These are phyloP conservation scores for Centruroides vittatus DNA, from an alignment of 1,140 invertebrate genomes.

Conservation along the genomic window DNA sequence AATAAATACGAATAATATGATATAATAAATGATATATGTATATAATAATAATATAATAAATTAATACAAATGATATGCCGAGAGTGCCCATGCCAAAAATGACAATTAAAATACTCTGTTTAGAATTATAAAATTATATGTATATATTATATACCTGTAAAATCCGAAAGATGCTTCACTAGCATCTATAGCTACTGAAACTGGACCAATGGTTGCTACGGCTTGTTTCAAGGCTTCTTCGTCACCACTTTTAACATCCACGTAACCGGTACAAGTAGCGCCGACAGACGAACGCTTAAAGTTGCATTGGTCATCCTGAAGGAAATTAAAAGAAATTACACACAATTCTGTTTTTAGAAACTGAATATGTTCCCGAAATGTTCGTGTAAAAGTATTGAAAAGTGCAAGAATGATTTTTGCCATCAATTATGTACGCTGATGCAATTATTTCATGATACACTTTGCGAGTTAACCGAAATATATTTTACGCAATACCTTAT, in stretches of 20 bases:
- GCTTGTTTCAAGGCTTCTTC: slow-evolving; percentile 55
- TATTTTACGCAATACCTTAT: too few relatives aligned
- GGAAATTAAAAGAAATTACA: neutral
- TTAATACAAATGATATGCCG: too few relatives aligned
- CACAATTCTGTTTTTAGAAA: neutral
- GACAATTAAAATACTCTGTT: too few relatives aligned
- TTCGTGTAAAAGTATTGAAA: neutral
- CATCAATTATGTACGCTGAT: too few relatives aligned
- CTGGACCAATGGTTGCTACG: slow-evolving; percentile 76
- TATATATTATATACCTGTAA: slow-evolving; percentile 34
- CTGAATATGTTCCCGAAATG: neutral
- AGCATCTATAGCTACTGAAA: slow-evolving; percentile 81
- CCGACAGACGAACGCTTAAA: slow-evolving; percentile 56
- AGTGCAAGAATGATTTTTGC: neutral
- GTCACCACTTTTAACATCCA: slow-evolving; percentile 52
- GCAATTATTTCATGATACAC: too few relatives aligned
- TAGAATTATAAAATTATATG: too few relatives aligned
- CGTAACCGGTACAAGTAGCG: slow-evolving; percentile 67
- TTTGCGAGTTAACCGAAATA: too few relatives aligned
- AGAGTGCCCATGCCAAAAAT: too few relatives aligned
- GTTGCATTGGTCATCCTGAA: slow-evolving; percentile 39
- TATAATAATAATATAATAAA: too few relatives aligned
- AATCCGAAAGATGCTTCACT: slow-evolving; percentile 56
- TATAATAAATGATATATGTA: neutral
- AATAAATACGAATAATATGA: neutral